Evolutionary conservation across 2,797 vertebrate species (phyloP), one percentile per base, ranked within the genome.

Genomic region (Lepidocolaptes lacrymiger): DNA sequence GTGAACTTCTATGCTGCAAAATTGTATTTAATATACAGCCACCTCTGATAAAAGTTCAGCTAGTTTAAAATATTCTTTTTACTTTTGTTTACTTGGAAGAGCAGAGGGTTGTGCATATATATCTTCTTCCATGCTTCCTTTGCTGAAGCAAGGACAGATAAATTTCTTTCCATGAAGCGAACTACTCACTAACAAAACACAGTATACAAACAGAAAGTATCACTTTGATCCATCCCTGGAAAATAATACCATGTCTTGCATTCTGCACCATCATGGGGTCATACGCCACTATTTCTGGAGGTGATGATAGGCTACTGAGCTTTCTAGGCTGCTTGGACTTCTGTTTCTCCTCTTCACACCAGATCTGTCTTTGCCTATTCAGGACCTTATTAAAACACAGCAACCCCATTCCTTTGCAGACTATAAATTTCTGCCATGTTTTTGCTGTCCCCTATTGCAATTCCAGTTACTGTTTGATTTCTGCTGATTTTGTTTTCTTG

Each of bases 281-380:
- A 2, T 85, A 44, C 44, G 36, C 21, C 67, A 30, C 73, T 94
- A n/a, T 91, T 91, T 37, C 24, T 67, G 72, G 46, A 88, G 77
- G 81, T 91, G 62, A 89, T 87, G 96, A 85, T 91, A 88, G 12
- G 78, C 23, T 73, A 22, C 28, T 10, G 59, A 64, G 28, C 56
- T 78, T 71, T 76, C 80, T 88, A 93, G 96, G 85, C 91, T 95
- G 72, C 94, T 93, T 71, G 61, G 86, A 61, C 83, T 89, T 85
- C 62, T 87, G 66, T 64, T 61, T 32, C 28, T 68, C 32, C 51
- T 89, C 72, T 83, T 78, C 73, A 76, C 28, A 83, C 21, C 21
- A 66, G 32, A 10, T 86, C 82, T 92, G 18, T 83, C 88, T 91
- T 97, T 84, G 62, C 27, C 7, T 41, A 52, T 64, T 69, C 62